Evolutionary conservation across 2,113 vertebrate species (phyloP).

Genomic region (Dasypus novemcinctus): DNA sequence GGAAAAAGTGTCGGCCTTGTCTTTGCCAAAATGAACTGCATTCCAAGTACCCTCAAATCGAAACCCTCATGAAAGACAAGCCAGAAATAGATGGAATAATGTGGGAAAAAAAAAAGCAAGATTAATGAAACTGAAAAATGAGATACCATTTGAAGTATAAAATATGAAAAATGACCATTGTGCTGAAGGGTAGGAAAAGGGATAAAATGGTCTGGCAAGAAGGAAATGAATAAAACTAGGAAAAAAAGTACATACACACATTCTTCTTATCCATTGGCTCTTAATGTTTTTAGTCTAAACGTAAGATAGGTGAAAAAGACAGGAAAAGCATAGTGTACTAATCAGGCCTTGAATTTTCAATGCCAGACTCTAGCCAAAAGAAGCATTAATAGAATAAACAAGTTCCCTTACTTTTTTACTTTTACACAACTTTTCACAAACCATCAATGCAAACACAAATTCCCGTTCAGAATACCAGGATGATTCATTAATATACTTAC

Average conservation of each 20-base stretch:
- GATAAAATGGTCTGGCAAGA: background rate
- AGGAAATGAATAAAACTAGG: background rate
- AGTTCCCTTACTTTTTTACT: background rate
- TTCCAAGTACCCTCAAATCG: slow-evolving; percentile 3
- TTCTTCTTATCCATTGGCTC: background rate
- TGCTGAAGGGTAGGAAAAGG: background rate
- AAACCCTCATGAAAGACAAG: slow-evolving; percentile 12
- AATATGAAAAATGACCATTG: background rate
- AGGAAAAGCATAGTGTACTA: background rate
- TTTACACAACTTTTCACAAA: background rate
- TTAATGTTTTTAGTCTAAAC: background rate
- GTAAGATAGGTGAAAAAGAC: background rate
- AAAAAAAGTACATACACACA: background rate
- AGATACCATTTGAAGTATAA: background rate
- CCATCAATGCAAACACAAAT: background rate
- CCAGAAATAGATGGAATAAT: background rate
- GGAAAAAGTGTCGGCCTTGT: background rate
- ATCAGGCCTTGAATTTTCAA: background rate
- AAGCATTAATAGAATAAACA: background rate
- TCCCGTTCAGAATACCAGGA: background rate
- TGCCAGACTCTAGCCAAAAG: background rate
- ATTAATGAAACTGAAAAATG: background rate
- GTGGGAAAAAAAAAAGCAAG: background rate
- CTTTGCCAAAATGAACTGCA: slow-evolving; percentile 13
- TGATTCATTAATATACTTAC: slow-evolving; percentile 60